Conservation (phyloP, 2,797 vertebrate species). For the Notamacropus eugenii region DNA sequence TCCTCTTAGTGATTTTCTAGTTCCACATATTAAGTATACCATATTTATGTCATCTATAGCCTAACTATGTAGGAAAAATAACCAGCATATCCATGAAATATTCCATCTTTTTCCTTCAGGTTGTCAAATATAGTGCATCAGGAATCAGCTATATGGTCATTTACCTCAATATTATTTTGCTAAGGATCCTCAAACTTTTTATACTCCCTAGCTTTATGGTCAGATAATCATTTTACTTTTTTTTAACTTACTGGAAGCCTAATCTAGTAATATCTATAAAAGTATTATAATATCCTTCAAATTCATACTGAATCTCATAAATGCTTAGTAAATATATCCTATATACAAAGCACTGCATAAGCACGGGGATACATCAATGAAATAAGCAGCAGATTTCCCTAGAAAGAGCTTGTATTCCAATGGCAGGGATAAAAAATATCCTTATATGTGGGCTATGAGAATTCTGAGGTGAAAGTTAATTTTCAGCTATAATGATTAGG, state of each 20-base stretch:
- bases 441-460: neutral
- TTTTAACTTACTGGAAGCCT: neutral
- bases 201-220: neutral
- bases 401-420: neutral
- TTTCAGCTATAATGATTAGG: neutral
- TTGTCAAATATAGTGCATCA: constrained; percentile 6
- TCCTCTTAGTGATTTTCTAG: neutral
- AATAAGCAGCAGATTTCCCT: neutral
- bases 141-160: neutral
- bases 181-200: neutral
- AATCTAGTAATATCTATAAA: constrained; percentile 5
- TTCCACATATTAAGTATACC: neutral
- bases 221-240: constrained; percentile 30
- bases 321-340: neutral
- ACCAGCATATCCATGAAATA: neutral
- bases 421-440: neutral
- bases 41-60: neutral
- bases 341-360: neutral
- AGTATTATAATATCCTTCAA: neutral
- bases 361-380: neutral
- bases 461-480: neutral
- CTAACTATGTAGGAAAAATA: constrained; percentile 42
- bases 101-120: neutral
- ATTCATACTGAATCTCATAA: neutral
- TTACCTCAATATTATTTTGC: neutral